Conservation (phyloP, 2,888 invertebrate genomes). For the Eristalinus aeneus region DNA sequence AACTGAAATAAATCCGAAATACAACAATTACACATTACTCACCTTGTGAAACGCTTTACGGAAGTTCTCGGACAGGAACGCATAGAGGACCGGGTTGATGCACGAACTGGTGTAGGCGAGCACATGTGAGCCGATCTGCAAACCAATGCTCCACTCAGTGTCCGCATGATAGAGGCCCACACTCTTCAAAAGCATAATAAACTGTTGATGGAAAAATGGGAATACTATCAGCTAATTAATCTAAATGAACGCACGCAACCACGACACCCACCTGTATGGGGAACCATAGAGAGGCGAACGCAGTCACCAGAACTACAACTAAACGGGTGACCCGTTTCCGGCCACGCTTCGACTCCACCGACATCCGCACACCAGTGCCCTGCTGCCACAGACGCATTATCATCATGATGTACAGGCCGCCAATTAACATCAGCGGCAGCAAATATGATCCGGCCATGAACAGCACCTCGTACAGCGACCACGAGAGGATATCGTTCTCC, state of each 20-base stretch:
- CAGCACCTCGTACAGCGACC: conserved; percentile 83
- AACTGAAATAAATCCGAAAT: neutral
- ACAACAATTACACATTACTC: conserved; percentile 63
- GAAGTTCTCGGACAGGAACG: conserved; percentile 96
- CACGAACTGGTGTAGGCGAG: conserved; percentile 96
- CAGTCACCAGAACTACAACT: conserved; percentile 94
- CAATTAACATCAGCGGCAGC: conserved; percentile 92
- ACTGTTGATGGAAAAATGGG: conserved; percentile 81
- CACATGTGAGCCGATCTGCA: conserved; percentile 89
- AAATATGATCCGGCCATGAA: conserved; percentile 94
- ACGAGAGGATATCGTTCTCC: conserved; percentile 82
- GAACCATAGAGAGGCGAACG: conserved; percentile 97
- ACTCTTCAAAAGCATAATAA: conserved; percentile 89
- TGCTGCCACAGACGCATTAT: conserved; percentile 92
- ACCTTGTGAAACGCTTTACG: conserved; percentile 91
- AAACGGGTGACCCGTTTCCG: conserved; percentile 94
- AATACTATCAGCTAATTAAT: neutral
- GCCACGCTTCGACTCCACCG: conserved; percentile 88
- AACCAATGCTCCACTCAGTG: conserved; percentile 82
- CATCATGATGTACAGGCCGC: conserved; percentile 94
- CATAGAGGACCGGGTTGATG: conserved; percentile 96
- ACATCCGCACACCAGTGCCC: conserved; percentile 88
- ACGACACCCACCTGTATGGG: conserved; percentile 89
- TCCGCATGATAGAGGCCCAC: conserved; percentile 82
- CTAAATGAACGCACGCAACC: neutral